Evolutionary conservation across 1,140 invertebrate genomes (phyloP), one percentile per base, ranked within the genome.

Genomic region (Panagrolaimus sp.): DNA sequence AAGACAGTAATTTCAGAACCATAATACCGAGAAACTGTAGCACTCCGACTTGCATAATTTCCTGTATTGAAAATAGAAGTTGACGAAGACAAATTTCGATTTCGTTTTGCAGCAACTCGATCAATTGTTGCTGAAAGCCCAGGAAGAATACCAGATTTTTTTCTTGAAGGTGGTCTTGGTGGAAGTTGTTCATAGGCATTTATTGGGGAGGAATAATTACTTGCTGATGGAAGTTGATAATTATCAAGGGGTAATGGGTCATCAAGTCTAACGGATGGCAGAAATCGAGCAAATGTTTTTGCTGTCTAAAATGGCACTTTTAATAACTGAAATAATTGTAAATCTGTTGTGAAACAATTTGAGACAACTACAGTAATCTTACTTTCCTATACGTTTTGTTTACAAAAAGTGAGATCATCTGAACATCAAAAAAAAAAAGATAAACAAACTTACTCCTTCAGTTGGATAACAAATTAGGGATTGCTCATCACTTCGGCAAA

Each of bases 51-150:
- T 11, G 27, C n/a, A 16, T 57, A 57, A 57, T 57, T 27, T 25
- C 11, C 1, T 38, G 51, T 11, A 9, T 0, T 27, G 14, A 57
- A 13, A 5, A 11, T n/a, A n/a, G n/a, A n/a, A 16, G 20, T n/a
- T 57, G 51, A 27, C n/a, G 27, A 25, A 14, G n/a, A 20, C 51
- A 20, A n/a, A 5, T 16, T 57, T 57, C 2, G 51, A 20, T 9
- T 23, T 23, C 51, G 20, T 57, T 27, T 57, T 27, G 51, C 51
- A 20, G 51, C 27, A 57, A 57, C 51, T 57, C 51, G 5, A 16
- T 57, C 51, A 57, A 57, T 57, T 1, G 51, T 57, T 20, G 51
- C 51, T 7, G 51, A 57, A 23, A 57, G 16, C 8, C 51, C 51
- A 20, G n/a, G 51, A 57, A 27, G 51, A 9, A 57, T 38, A 38